phyloP scores from a whole-genome alignment of 1,140 invertebrate genomes.

The Gonatopus flavifemur region DNA sequence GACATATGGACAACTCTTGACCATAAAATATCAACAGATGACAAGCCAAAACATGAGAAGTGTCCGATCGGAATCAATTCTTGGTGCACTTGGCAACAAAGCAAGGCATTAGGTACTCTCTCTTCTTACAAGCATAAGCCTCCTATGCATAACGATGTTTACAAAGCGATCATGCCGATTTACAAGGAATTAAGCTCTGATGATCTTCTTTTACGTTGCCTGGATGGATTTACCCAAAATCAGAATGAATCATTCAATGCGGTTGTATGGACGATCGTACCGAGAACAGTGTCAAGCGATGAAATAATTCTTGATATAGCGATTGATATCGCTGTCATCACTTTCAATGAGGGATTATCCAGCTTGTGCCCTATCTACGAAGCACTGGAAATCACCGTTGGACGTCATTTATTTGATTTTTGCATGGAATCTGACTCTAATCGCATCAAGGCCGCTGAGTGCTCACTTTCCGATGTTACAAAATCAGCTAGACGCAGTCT shows the following conservation, averaged over 20 bases:
- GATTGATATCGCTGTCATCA: conserved; percentile 5
- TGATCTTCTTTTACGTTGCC: conserved; percentile 19
- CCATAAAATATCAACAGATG: background rate
- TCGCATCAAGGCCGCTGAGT: no score
- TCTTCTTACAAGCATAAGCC: background rate
- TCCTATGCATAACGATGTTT: background rate
- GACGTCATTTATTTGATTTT: no score
- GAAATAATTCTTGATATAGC: conserved; percentile 19
- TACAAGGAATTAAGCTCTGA: background rate
- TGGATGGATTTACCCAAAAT: conserved; percentile 23
- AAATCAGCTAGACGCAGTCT: no score
- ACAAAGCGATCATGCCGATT: background rate
- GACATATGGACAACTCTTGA: background rate
- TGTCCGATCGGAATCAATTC: no score
- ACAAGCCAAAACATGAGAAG: background rate
- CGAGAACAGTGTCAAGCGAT: conserved; percentile 13
- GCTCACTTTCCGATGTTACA: no score
- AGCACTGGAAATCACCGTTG: no score
- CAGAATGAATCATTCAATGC: conserved; percentile 27
- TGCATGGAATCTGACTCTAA: no score
- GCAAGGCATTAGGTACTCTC: background rate
- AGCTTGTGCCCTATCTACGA: no score
- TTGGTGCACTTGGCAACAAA: background rate
- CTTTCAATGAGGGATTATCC: conserved; percentile 25
- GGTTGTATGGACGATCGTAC: conserved; percentile 13